These are phyloP conservation scores for Cydia splendana DNA, from an alignment of 1,140 invertebrate species.

Conservation along the genomic window DNA sequence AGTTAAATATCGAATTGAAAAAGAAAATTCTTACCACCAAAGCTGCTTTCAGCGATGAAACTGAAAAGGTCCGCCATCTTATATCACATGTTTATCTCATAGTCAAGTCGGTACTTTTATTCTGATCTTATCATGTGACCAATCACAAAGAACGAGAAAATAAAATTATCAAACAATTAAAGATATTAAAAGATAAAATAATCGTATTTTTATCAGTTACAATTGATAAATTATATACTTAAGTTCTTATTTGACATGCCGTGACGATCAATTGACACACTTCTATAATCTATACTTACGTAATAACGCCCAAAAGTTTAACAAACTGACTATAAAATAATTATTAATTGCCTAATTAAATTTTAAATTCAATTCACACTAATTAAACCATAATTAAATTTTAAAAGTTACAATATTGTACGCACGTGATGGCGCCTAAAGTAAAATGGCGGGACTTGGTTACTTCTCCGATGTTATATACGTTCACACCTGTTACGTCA, in stretches of 20 bases:
- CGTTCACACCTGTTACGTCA: slow-evolving; percentile 71
- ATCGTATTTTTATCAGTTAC: slow-evolving; percentile 43
- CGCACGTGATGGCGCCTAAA: slow-evolving; percentile 53
- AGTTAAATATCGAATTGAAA: background rate
- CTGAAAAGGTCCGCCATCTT: slow-evolving; percentile 69
- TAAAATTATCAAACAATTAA: slow-evolving; percentile 45
- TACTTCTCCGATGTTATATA: slow-evolving; percentile 67
- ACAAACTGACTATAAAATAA: slow-evolving; percentile 40
- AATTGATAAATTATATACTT: slow-evolving; percentile 40
- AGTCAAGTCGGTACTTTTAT: slow-evolving; percentile 53
- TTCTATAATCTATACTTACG: slow-evolving; percentile 39
- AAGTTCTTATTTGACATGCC: slow-evolving; percentile 53
- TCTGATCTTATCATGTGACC: slow-evolving; percentile 67
- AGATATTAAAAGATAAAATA: slow-evolving; percentile 52
- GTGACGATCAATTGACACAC: slow-evolving; percentile 47
- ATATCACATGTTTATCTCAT: slow-evolving; percentile 73
- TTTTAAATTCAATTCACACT: slow-evolving; percentile 15
- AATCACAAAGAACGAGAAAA: slow-evolving; percentile 59
- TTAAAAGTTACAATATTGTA: slow-evolving; percentile 51
- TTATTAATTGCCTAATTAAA: slow-evolving; percentile 32
- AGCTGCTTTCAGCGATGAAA: slow-evolving; percentile 49
- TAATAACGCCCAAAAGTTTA: slow-evolving; percentile 27
- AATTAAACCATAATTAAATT: slow-evolving; percentile 60
- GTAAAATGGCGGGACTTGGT: slow-evolving; percentile 65
- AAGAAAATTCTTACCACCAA: slow-evolving; percentile 54